These are phyloP conservation scores for Drosophila mercatorum DNA, from an alignment of 2,888 invertebrate species.

Conservation along the genomic window DNA sequence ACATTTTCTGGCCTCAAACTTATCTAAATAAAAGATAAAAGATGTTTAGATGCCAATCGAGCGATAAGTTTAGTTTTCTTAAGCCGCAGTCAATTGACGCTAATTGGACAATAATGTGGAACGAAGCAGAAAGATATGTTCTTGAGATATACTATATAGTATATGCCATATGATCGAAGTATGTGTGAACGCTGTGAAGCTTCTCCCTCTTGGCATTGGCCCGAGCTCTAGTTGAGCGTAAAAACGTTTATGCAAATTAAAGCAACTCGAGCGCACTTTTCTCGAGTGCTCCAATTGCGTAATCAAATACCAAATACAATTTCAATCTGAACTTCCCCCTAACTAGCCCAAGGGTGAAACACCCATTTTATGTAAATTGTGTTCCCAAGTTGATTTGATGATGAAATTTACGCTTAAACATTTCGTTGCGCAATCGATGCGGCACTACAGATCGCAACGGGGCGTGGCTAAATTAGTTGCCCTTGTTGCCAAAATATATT, in stretches of 20 bases:
- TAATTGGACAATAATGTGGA: conserved; percentile 67
- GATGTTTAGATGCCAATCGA: conserved; percentile 41
- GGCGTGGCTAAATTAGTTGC: conserved; percentile 67
- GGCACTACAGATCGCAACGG: conserved; percentile 60
- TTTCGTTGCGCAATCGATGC: conserved; percentile 79
- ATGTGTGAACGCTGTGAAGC: conserved; percentile 7
- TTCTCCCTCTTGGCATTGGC: background rate
- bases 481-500: conserved; percentile 42
- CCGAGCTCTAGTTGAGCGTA: conserved; percentile 51
- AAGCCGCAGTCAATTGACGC: conserved; percentile 59
- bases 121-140: conserved; percentile 21
- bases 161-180: no score
- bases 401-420: conserved; percentile 66
- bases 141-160: conserved; percentile 13
- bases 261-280: conserved; percentile 49
- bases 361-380: conserved; percentile 44
- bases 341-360: conserved; percentile 29
- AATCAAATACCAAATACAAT: conserved; percentile 58
- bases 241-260: conserved; percentile 70
- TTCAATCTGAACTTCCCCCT: conserved; percentile 48
- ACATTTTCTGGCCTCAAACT: conserved; percentile 6
- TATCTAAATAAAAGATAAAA: conserved; percentile 12
- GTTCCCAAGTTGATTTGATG: conserved; percentile 18
- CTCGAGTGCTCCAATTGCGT: conserved; percentile 71
- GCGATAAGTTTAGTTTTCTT: conserved; percentile 50